Evolutionary conservation across 2,797 vertebrate genomes (phyloP).

Genomic region (Hozukius guyotensis): DNA sequence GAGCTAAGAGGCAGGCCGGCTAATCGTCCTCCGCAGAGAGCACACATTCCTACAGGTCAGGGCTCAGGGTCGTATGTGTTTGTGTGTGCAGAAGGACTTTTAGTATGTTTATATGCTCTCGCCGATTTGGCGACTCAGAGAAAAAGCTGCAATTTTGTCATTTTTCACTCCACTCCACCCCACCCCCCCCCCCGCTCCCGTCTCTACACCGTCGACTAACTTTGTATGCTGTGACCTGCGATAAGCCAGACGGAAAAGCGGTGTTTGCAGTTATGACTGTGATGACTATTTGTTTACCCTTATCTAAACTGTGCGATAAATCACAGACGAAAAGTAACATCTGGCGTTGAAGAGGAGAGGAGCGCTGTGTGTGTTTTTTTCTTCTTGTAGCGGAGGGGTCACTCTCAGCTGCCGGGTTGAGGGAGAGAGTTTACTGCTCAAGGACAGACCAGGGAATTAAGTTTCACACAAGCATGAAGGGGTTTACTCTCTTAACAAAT

Average conservation of each 20-base stretch:
- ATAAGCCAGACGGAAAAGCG: constrained; percentile 74
- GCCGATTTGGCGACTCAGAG: constrained; percentile 32
- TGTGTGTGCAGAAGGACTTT: constrained; percentile 41
- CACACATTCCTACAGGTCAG: constrained; percentile 81
- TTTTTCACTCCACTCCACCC: background rate
- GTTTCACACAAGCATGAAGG: constrained; percentile 78
- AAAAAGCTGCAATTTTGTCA: constrained; percentile 52
- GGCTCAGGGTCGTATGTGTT: constrained; percentile 64
- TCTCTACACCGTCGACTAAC: constrained; percentile 59
- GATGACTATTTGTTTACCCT: constrained; percentile 84
- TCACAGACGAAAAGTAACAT: constrained; percentile 76
- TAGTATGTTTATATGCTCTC: constrained; percentile 55
- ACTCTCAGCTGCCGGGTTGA: constrained; percentile 61
- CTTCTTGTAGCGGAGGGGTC: constrained; percentile 54
- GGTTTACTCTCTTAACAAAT: constrained; percentile 74
- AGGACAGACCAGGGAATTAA: constrained; percentile 79
- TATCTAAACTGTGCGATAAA: constrained; percentile 76
- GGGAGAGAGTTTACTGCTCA: constrained; percentile 78
- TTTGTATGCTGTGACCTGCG: constrained; percentile 76
- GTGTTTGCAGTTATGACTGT: constrained; percentile 80
- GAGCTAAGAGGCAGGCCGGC: constrained; percentile 68
- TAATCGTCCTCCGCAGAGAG: constrained; percentile 70
- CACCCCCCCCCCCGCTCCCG: background rate
- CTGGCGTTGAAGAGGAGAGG: constrained; percentile 64
- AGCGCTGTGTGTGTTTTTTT: constrained; percentile 4